These are phyloP conservation scores for Diarsia rubi DNA, from an alignment of 2,888 invertebrate species.

Conservation along the genomic window DNA sequence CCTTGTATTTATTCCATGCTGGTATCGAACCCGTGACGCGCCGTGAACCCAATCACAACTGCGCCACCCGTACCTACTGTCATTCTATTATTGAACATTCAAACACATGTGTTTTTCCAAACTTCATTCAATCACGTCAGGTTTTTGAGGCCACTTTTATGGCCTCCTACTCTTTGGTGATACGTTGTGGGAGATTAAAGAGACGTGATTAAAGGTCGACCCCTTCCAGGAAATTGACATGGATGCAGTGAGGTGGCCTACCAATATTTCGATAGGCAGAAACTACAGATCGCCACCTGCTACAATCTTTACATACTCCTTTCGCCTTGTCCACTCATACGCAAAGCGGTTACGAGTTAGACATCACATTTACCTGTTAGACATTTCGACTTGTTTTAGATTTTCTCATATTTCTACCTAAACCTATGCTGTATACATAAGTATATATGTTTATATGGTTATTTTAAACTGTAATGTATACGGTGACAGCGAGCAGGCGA, in stretches of 20 bases:
- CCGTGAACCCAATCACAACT: no score
- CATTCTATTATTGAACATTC: no score
- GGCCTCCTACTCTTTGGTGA: no score
- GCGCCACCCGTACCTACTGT: no score
- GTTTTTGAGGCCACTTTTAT: no score
- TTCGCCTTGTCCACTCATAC: neutral
- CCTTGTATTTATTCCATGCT: no score
- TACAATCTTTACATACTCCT: neutral
- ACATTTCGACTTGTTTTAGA: neutral
- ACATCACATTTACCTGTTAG: neutral
- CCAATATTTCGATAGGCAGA: neutral
- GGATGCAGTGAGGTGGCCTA: neutral
- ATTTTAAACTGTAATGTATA: constrained; percentile 67
- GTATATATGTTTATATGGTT: constrained; percentile 59
- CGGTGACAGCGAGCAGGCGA: constrained; percentile 60
- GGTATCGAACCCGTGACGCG: no score
- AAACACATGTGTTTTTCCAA: no score
- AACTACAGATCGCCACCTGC: neutral
- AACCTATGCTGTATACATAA: neutral
- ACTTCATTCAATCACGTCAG: no score
- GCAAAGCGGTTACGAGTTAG: neutral
- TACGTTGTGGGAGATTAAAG: no score
- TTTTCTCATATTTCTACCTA: neutral
- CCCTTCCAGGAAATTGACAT: no score
- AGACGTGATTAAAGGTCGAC: no score